Percentiles rank a stretch among this genome's conserved stretches.
Conservation (phyloP, 1,140 invertebrate genomes). For the Hypothenemus hampei region DNA sequence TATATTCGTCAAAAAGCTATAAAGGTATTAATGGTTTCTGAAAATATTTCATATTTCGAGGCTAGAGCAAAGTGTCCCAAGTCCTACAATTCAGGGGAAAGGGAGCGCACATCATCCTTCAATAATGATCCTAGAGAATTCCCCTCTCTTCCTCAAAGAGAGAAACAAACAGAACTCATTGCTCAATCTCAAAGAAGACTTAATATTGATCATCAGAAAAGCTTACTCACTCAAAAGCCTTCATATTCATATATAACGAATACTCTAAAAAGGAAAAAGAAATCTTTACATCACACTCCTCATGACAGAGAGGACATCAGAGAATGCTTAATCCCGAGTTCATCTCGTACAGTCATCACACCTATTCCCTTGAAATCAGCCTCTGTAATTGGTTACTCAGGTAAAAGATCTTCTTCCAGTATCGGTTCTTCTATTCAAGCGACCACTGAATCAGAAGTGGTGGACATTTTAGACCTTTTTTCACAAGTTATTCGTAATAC, state of each 20-base stretch:
- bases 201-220: neutral
- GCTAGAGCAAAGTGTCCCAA: conserved; percentile 1
- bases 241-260: neutral
- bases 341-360: no score
- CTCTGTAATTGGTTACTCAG: no score
- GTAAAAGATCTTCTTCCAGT: no score
- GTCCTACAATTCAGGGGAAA: neutral
- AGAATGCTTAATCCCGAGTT: neutral
- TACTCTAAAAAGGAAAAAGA: neutral
- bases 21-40: conserved; percentile 13
- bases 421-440: no score
- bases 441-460: no score
- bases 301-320: neutral
- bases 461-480: no score
- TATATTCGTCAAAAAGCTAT: conserved; percentile 16
- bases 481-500: no score
- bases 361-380: no score
- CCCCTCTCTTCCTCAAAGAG: neutral
- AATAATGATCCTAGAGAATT: neutral
- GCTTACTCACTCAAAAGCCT: neutral
- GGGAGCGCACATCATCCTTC: neutral
- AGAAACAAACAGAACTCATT: neutral
- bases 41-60: conserved; percentile 19
- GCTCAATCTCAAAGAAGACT: neutral
- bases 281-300: neutral